A percentile compares a stretch with the other conserved stretches of the same genome.
phyloP scores from a whole-genome alignment of 1,140 invertebrate genomes.

The Saccostrea glomerata region DNA sequence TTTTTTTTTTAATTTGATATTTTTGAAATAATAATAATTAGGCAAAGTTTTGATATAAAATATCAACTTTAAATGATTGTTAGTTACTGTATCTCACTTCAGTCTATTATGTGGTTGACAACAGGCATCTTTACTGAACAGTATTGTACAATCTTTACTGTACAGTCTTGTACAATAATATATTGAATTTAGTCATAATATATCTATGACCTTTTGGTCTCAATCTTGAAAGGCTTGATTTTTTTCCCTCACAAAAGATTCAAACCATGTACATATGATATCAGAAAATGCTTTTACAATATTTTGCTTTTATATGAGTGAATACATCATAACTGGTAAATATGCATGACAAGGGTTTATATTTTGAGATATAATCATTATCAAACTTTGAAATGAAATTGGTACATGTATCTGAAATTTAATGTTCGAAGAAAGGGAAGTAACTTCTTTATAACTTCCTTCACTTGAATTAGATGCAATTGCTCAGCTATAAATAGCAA shows the following conservation, averaged over 20 bases:
- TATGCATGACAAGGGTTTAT: not conserved
- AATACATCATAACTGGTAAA: not conserved
- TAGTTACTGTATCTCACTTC: not conserved
- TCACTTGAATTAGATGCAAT: not conserved
- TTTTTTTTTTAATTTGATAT: not conserved
- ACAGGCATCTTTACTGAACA: not conserved
- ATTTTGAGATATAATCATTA: not conserved
- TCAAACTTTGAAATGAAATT: not conserved
- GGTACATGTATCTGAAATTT: not conserved
- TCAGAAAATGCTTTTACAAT: not conserved
- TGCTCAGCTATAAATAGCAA: no score
- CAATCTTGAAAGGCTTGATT: not conserved
- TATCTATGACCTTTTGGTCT: not conserved
- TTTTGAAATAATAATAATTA: not conserved
- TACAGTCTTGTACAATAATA: conserved; percentile 1
- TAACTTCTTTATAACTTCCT: not conserved
- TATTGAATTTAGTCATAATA: not conserved
- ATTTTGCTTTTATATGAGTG: not conserved
- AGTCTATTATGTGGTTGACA: not conserved
- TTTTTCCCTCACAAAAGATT: not conserved
- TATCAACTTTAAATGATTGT: no score
- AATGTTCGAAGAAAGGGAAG: not conserved
- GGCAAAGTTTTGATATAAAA: not conserved
- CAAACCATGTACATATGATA: not conserved
- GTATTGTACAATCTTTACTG: not conserved